A percentile compares a stretch with the other conserved stretches of the same genome.
phyloP scores from a whole-genome alignment of 2,113 vertebrate species.

The Drymodes brunneopygia region DNA sequence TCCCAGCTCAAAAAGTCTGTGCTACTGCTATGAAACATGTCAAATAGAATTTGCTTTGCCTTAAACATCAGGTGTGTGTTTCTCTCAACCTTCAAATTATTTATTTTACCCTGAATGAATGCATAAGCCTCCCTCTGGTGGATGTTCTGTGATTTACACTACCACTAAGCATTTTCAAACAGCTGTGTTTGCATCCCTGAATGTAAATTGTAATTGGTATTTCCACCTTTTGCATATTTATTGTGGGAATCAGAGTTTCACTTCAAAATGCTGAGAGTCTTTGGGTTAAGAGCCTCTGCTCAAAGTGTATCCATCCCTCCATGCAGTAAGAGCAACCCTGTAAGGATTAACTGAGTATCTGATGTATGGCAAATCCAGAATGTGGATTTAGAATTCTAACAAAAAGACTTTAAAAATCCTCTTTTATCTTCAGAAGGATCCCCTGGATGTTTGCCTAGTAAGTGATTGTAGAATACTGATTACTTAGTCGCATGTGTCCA shows the following conservation, averaged over 20 bases:
- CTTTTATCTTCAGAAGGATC: not conserved
- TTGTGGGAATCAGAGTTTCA: not conserved
- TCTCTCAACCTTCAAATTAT: not conserved
- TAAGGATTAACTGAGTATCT: not conserved
- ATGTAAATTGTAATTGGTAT: not conserved
- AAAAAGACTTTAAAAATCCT: not conserved
- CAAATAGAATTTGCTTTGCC: not conserved
- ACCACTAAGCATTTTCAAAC: not conserved
- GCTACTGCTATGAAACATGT: not conserved
- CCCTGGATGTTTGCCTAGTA: not conserved
- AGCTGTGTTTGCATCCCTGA: not conserved
- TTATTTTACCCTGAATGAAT: not conserved
- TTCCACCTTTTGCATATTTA: not conserved
- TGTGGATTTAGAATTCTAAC: not conserved
- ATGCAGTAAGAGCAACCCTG: not conserved
- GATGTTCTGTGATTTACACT: not conserved
- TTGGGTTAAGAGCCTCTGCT: not conserved
- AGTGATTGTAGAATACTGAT: not conserved
- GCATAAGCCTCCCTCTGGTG: not conserved
- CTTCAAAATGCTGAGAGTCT: not conserved
- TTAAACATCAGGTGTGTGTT: not conserved
- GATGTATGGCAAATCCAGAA: not conserved
- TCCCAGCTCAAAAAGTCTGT: not conserved
- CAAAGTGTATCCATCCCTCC: not conserved
- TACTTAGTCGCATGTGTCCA: not conserved